Percentiles rank a stretch among this genome's conserved stretches.
Conservation (phyloP, 2,113 vertebrate species). For the Sphyrna mokarran region DNA sequence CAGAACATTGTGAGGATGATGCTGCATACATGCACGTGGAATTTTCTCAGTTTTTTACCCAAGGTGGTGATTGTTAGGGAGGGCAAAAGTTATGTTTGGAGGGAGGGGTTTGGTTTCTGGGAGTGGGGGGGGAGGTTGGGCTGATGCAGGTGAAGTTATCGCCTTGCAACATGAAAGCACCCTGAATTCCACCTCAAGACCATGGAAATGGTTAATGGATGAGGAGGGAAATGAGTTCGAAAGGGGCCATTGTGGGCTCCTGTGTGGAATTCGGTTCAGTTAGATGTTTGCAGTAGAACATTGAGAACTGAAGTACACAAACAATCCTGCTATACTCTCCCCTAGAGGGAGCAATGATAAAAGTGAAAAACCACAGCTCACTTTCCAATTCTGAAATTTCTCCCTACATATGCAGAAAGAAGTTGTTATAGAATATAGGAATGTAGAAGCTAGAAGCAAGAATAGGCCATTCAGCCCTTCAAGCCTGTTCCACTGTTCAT, state of each 20-base stretch:
- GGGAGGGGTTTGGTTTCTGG: background rate
- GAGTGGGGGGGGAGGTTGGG: background rate
- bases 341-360: background rate
- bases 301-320: background rate
- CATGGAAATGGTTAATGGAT: background rate
- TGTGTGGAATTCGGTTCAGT: background rate
- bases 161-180: background rate
- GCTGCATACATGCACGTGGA: background rate
- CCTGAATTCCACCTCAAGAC: background rate
- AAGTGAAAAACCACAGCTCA: background rate
- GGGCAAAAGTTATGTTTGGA: background rate
- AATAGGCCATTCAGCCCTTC: too few relatives aligned
- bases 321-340: background rate
- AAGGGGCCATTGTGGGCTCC: background rate
- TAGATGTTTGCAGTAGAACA: background rate
- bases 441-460: too few relatives aligned
- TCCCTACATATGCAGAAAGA: too few relatives aligned
- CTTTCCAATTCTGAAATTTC: background rate
- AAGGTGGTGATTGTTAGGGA: background rate
- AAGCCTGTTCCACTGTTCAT: too few relatives aligned
- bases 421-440: too few relatives aligned
- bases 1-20: background rate
- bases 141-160: background rate
- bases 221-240: background rate
- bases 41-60: background rate